A percentile compares a stretch with the other conserved stretches of the same genome.
Conservation (phyloP, 2,888 invertebrate genomes). For the Therioaphis trifolii region DNA sequence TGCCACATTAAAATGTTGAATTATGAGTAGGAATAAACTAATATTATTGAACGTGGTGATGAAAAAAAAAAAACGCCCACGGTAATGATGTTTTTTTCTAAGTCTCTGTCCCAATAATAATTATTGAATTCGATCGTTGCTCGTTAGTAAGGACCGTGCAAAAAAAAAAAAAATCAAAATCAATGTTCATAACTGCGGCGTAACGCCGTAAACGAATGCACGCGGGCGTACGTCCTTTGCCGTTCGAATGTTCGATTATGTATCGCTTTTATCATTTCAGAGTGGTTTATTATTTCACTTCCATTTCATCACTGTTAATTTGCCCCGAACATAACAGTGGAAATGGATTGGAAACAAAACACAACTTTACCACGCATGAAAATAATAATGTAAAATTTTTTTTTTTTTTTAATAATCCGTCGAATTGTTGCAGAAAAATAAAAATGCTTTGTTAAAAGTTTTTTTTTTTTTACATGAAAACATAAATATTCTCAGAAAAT, state of each 20-base stretch:
- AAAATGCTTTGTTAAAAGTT: neutral
- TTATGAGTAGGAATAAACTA: no score
- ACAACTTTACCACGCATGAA: neutral
- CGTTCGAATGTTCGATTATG: neutral
- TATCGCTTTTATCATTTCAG: neutral
- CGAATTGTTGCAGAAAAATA: neutral
- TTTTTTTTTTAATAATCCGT: constrained; percentile 1
- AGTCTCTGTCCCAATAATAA: no score
- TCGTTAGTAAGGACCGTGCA: no score
- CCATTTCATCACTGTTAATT: neutral
- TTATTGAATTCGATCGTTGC: no score
- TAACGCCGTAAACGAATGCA: no score
- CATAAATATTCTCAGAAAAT: neutral
- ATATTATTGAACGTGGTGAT: no score
- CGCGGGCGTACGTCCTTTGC: no score
- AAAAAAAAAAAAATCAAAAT: no score
- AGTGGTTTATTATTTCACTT: neutral
- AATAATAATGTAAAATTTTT: constrained; percentile 21
- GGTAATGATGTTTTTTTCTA: no score
- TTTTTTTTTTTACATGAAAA: neutral
- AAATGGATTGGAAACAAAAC: neutral
- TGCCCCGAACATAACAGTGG: neutral
- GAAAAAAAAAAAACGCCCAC: no score
- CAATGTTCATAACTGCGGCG: no score
- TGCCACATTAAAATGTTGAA: no score